Evolutionary conservation across 2,888 invertebrate genomes (phyloP), one percentile per base, ranked within the genome.

Genomic region (Drosophila paracracens): DNA sequence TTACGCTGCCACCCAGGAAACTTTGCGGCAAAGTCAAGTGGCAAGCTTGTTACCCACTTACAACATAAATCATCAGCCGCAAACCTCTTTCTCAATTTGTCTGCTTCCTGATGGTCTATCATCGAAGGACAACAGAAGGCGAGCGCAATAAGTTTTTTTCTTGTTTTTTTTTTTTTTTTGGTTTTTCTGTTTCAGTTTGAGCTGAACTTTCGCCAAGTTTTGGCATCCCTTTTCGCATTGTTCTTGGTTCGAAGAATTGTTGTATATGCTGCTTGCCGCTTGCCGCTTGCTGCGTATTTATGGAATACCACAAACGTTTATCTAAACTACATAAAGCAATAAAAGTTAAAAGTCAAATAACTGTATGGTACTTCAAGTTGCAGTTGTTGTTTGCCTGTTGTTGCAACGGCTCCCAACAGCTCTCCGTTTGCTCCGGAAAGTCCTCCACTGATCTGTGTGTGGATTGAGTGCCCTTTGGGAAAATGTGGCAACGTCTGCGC

Each of bases 271-370:
- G 40, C 64, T 54, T 53, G 61, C 65, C 56, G 40, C 64, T 54
- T 53, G 61, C 65, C 56, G 68, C 57, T 74, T 71, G 84, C 77
- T 73, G 77, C 88, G 82, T 85, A 85, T 85, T 85, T 85, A 89
- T 84, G 87, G 88, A 74, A 90, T 90, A 80, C 90, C 90, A 88
- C 87, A 90, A 88, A 90, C 87, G 87, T 88, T 88, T 88, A 90
- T 88, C 87, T 90, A 88, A 88, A 88, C 87, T 76, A 90, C 85
- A 86, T 88, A 86, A 89, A 90, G 89, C 83, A 90, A 88, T 88
- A 88, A 88, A 88, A 88, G 87, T 90, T 88, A 84, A 86, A 86
- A 86, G 85, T 86, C 85, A 86, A 86, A 89, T 86, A 86, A 86
- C 85, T 83, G 89, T 74, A 75, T 52, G 81, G 43, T 70, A 72